Percentiles rank a stretch among this genome's conserved stretches.
phyloP scores from a whole-genome alignment of 2,113 vertebrate genomes.

The Lamprotornis superbus region DNA sequence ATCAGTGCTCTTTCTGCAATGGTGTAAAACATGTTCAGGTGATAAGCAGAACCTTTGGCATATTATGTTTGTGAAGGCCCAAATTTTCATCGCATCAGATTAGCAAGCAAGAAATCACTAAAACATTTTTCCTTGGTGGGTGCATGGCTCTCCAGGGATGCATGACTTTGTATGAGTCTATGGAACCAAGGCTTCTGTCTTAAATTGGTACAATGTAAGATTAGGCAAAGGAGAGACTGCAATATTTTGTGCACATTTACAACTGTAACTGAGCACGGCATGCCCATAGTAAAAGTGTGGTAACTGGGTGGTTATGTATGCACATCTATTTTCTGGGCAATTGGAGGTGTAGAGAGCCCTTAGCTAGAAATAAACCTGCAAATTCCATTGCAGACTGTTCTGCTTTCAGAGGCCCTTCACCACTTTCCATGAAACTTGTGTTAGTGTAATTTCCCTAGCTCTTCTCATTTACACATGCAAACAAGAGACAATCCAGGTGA shows the following conservation, averaged over 20 bases:
- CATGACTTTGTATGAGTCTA: neutral
- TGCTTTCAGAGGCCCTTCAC: neutral
- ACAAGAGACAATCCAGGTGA: neutral
- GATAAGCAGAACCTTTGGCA: neutral
- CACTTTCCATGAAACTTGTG: neutral
- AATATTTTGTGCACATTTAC: neutral
- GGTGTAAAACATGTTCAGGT: neutral
- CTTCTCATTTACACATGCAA: neutral
- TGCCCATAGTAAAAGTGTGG: neutral
- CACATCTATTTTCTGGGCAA: neutral
- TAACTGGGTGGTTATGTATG: neutral
- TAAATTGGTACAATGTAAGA: neutral
- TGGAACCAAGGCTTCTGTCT: neutral
- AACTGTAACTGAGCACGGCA: neutral
- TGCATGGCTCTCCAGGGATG: neutral
- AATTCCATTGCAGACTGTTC: neutral
- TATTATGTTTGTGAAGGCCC: neutral
- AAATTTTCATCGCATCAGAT: neutral
- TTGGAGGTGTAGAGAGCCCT: neutral
- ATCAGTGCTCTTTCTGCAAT: neutral
- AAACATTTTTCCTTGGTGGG: neutral
- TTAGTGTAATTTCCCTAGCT: neutral
- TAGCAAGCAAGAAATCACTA: neutral
- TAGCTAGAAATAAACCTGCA: neutral
- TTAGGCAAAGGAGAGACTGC: neutral